Evolutionary conservation across 2,888 invertebrate species (phyloP).

Genomic region (Rapana venosa): DNA sequence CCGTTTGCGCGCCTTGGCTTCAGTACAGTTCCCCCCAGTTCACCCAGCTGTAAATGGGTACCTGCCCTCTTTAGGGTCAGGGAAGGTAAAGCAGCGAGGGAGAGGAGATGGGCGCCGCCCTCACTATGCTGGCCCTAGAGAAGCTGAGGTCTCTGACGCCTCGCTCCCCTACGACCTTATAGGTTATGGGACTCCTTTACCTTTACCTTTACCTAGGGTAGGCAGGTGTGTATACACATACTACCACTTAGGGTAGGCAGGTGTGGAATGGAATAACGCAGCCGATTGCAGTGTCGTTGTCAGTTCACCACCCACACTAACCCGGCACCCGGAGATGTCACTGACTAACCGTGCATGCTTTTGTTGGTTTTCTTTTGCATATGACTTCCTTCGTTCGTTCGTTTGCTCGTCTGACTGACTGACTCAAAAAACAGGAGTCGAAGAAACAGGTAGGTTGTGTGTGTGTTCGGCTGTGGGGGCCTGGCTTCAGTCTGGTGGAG

Average conservation of each 20-base stretch:
- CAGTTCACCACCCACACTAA: background rate
- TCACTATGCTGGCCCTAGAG: too few species aligned
- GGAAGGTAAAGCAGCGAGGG: too few species aligned
- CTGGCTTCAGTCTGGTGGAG: background rate
- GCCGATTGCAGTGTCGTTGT: background rate
- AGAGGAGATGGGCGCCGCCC: too few species aligned
- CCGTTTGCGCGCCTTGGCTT: too few species aligned
- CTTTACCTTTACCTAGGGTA: too few species aligned
- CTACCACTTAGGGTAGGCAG: background rate
- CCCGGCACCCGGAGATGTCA: background rate
- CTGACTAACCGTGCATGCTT: conserved; percentile 36
- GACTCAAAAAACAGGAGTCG: conserved; percentile 9
- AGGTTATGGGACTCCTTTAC: too few species aligned
- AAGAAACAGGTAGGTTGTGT: conserved; percentile 18
- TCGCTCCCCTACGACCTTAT: too few species aligned
- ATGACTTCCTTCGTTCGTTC: background rate
- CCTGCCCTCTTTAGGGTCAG: too few species aligned
- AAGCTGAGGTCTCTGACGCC: too few species aligned
- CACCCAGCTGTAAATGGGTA: too few species aligned
- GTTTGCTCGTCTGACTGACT: conserved; percentile 21
- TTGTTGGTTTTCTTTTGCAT: conserved; percentile 27
- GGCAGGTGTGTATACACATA: too few species aligned
- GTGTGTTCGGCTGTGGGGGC: background rate
- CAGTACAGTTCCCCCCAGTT: too few species aligned
- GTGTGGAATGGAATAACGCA: background rate